Evolutionary conservation across 2,888 invertebrate genomes (phyloP), one percentile per base, ranked within the genome.

Genomic region (Diaphora mendica): DNA sequence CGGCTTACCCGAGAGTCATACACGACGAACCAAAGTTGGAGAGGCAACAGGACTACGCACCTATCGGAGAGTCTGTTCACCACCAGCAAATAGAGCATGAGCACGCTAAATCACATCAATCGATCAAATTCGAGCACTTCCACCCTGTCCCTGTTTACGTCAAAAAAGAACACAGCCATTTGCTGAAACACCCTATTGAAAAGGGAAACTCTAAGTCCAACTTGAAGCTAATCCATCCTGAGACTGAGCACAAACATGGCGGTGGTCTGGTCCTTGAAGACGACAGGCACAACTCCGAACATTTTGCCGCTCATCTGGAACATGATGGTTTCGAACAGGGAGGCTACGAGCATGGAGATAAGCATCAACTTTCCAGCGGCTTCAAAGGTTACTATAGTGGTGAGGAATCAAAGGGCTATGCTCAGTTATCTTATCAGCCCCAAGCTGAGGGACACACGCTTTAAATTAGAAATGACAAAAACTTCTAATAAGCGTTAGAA

Each of bases 121-220:
- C 96, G 74, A 96, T 97, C 81, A 97, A 97, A 84, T 96, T 97
- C 81, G 97, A 97, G 88, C 97, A 97, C 87, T 97, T 96, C 93
- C 97, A 97, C 85, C 96, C 97, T 0, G 97, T 97, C 1, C 97
- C 97, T 2, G 97, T 97, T 0, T 97, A 97, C 90, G 95, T 97
- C 11, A 97, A 97, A 92, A 97, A 97, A 85, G 97, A 97, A 85
- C 96, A 97, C 91, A 96, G 96, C 83, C 96, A 97, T 88, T 91
- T 97, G 75, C 87, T 97, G 7, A 96, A 97, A 84, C 96, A 97
- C 85, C 97, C 97, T 7, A 91, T 97, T 72, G 96, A 97, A 85
- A 96, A 96, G 82, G 97, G 97, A 69, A 96, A 96, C 81, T 96
- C 96, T 83, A 96, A 97, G 83, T 96, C 96, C 80, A 96, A 96